These are phyloP conservation scores for Lycaon pictus DNA, from an alignment of 2,113 vertebrate species.

Conservation along the genomic window DNA sequence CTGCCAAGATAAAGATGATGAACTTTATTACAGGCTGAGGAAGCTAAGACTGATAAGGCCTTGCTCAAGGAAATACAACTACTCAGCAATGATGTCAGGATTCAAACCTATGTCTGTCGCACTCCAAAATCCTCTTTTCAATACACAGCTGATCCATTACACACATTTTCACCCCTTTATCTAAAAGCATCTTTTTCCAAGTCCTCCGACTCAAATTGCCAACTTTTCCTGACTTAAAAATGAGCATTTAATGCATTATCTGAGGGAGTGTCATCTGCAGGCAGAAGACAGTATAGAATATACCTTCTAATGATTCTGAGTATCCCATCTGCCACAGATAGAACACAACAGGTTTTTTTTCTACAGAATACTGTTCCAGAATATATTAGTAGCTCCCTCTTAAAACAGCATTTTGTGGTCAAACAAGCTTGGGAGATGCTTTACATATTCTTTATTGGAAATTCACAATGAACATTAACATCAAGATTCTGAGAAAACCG, in stretches of 20 bases:
- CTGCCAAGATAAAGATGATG: not conserved
- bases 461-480: not conserved
- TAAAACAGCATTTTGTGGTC: not conserved
- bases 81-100: not conserved
- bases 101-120: not conserved
- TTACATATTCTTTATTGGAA: not conserved
- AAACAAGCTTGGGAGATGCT: not conserved
- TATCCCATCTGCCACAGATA: not conserved
- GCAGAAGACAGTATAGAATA: not conserved
- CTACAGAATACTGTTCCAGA: not conserved
- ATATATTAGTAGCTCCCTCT: not conserved
- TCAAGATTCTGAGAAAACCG: not conserved
- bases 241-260: not conserved
- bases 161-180: not conserved
- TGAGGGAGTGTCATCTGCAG: not conserved
- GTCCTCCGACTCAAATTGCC: not conserved
- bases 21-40: not conserved
- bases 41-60: not conserved
- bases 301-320: not conserved
- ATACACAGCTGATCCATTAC: not conserved
- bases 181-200: not conserved
- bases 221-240: not conserved
- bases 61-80: not conserved
- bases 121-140: not conserved
- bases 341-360: not conserved